Evolutionary conservation across 1,140 invertebrate species (phyloP).

Genomic region (Caenorhabditis briggsae): DNA sequence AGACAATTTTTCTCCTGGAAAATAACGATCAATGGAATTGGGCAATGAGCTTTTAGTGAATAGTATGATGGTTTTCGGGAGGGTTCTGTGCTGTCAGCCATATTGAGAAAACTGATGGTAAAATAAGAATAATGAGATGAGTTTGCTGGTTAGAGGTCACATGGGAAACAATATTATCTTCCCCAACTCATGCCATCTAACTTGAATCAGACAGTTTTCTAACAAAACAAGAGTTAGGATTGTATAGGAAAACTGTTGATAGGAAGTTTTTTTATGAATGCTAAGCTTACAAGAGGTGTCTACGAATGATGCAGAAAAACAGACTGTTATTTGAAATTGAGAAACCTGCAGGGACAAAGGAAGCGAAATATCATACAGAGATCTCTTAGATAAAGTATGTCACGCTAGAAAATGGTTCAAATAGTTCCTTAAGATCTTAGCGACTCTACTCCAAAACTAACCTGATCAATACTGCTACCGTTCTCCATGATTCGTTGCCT

Average conservation of each 20-base stretch:
- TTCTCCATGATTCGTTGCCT: constrained; percentile 67
- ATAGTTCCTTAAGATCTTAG: too few relatives aligned
- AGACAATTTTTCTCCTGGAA: constrained; percentile 41
- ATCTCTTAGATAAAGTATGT: too few relatives aligned
- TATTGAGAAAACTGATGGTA: constrained; percentile 38
- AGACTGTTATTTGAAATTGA: too few relatives aligned
- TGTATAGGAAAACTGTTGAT: too few relatives aligned
- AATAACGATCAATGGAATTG: background rate
- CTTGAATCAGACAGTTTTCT: too few relatives aligned
- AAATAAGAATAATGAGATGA: constrained; percentile 6
- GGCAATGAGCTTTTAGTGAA: background rate
- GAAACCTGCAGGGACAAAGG: too few relatives aligned
- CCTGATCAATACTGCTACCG: constrained; percentile 55
- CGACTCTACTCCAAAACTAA: background rate
- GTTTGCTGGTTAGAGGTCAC: background rate
- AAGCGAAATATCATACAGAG: too few relatives aligned
- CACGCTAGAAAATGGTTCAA: too few relatives aligned
- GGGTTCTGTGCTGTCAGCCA: background rate
- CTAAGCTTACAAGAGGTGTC: background rate
- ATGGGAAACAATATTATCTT: background rate
- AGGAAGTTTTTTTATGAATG: constrained; percentile 34
- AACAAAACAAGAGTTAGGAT: background rate
- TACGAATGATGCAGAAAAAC: background rate
- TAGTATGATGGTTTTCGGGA: constrained; percentile 6
- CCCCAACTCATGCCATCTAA: background rate